Evolutionary conservation across 2,888 invertebrate genomes (phyloP), one percentile per base, ranked within the genome.

Genomic region (Aleiodes alternator): DNA sequence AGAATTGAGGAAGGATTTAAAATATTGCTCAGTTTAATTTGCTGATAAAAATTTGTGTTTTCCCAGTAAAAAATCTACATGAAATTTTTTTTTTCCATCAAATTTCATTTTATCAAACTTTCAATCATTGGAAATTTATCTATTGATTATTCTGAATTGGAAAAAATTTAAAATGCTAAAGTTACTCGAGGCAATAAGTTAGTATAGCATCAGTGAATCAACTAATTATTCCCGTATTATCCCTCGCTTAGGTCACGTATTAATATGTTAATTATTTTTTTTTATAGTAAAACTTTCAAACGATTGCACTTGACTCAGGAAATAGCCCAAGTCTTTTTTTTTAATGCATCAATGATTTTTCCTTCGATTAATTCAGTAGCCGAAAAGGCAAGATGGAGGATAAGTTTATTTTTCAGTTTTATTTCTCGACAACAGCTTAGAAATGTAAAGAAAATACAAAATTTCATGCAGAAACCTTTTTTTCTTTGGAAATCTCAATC

Each of bases 51-150:
- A 64, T 29, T 64, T 48, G 43, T 43, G 11, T 43, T 23, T 23
- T 43, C 43, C 76, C 56, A 59, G 78, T 80, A 79, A 77, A 82
- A 84, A 82, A 81, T 81, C 82, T 81, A 82, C 80, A 81, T 80
- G 76, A 81, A 79, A 79, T 75, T 76, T 71, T 71, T 76, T 70
- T 7, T 38, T 43, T 43, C 11, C 0, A 7, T 11, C 9, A 34
- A 34, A 34, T 34, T 43, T 69, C 69, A 43, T 78, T 61, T 79
- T 82, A 80, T 81, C 79, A 82, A 83, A 82, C 43, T 64, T 79
- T 76, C 78, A 78, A 43, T 43, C 0, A 43, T 43, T 43, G 43
- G 7, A 43, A 43, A 43, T 43, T 77, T 76, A 77, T 66, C 57
- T 68, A 43, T 72, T 76, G 76, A 76, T 78, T 50, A 55, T 50